Conservation (phyloP, 2,797 vertebrate genomes). For the Acipenser oxyrinchus region DNA sequence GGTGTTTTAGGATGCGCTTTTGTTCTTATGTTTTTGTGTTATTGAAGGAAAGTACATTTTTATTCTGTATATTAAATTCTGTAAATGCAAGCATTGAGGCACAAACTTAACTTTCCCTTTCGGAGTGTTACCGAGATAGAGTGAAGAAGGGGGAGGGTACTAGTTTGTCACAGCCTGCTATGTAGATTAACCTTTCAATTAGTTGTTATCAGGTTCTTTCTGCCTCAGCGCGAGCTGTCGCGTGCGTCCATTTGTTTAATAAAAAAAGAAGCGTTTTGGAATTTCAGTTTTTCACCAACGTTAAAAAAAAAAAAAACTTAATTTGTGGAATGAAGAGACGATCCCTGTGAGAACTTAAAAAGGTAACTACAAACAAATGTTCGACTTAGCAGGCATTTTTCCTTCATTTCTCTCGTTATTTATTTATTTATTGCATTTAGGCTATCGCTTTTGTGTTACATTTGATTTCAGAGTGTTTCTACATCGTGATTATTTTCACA, state of each 20-base stretch:
- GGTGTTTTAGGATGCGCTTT: slow-evolving; percentile 4
- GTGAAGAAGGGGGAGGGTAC: slow-evolving; percentile 79
- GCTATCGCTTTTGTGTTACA: slow-evolving; percentile 38
- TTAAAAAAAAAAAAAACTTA: slow-evolving; percentile 35
- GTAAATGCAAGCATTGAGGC: slow-evolving; percentile 31
- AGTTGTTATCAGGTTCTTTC: slow-evolving; percentile 84
- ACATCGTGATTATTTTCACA: slow-evolving; percentile 19
- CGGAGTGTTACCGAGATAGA: slow-evolving; percentile 59
- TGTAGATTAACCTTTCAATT: slow-evolving; percentile 96
- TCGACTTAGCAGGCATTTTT: slow-evolving; percentile 34
- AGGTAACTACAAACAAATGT: slow-evolving; percentile 62
- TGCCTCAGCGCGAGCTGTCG: slow-evolving; percentile 62
- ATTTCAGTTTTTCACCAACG: slow-evolving; percentile 48
- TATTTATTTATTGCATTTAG: slow-evolving; percentile 39
- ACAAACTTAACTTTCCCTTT: slow-evolving; percentile 1
- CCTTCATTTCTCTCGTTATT: slow-evolving; percentile 10
- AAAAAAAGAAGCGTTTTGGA: slow-evolving; percentile 40
- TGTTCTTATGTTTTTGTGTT: slow-evolving; percentile 10
- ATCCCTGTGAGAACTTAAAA: slow-evolving; percentile 57
- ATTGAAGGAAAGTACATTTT: too few species aligned
- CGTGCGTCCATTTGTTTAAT: slow-evolving; percentile 56
- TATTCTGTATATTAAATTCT: too few species aligned
- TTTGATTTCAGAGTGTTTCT: slow-evolving; percentile 18
- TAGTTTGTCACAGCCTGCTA: slow-evolving; percentile 88
- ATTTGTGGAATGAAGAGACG: slow-evolving; percentile 53